Evolutionary conservation across 2,888 invertebrate genomes (phyloP), one percentile per base, ranked within the genome.

Genomic region (Chironomus riparius): DNA sequence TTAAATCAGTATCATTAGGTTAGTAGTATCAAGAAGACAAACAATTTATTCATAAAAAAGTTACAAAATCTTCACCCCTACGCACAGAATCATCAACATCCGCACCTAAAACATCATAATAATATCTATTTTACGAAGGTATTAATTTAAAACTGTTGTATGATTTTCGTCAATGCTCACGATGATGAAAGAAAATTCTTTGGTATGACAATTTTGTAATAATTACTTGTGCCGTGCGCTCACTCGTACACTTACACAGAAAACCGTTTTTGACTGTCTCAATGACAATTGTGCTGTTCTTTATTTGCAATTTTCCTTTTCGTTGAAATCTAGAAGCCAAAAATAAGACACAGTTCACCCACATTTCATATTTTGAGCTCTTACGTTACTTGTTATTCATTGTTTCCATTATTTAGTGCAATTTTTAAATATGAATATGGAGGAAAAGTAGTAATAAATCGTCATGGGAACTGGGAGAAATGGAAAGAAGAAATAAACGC

Each of bases 401-500:
- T 38, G 38, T 38, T 38, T 38, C 38, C 38, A 38, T 38, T 38
- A 38, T 38, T 38, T 38, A 38, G 38, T 38, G 38, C 38, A 38
- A 38, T 38, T 38, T 10, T 38, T 38, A 38, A 38, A 38, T 38
- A 38, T 38, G 38, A 38, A 38, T 38, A 38, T 38, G 38, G 10
- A 38, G n/a, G n/a, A 50, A 50, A 50, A 50, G 15, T 56, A 56
- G 56, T 18, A 15, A 65, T 21, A 65, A 65, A 65, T 10, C 65
- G 65, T 65, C 65, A 65, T 65, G 65, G 65, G 65, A 65, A 65
- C 21, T 65, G 65, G 65, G 65, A 24, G 50, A 47, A 70, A 47
- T 38, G 13, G 2, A 38, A 38, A 38, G 48, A 70, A 48, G 70
- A 12, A 48, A 47, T 1, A n/a, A n/a, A 15, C 10, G 56, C 24